phyloP scores from a whole-genome alignment of 2,113 vertebrate genomes.

The Peromyscus polionotus region DNA sequence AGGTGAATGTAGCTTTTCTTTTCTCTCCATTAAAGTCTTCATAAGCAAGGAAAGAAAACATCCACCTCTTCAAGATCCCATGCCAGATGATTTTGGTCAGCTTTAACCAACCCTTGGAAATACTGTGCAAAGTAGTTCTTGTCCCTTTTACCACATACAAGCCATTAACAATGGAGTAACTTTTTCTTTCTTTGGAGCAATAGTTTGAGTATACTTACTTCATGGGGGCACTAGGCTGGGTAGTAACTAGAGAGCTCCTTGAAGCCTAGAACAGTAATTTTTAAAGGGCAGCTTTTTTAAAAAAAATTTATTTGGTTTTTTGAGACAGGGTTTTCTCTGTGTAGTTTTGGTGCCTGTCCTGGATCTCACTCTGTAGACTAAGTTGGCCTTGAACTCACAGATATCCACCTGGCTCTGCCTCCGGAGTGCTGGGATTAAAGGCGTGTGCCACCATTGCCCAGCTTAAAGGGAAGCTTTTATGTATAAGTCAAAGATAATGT shows the following conservation, averaged over 20 bases:
- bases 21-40: slow-evolving; percentile 8
- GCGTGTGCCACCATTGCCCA: too few species aligned
- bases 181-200: not conserved
- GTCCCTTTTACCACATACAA: not conserved
- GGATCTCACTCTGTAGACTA: too few species aligned
- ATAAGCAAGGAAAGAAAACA: not conserved
- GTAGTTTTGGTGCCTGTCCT: too few species aligned
- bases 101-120: slow-evolving; percentile 32
- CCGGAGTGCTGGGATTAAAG: too few species aligned
- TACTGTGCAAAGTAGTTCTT: not conserved
- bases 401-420: too few species aligned
- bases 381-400: too few species aligned
- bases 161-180: not conserved
- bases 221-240: not conserved
- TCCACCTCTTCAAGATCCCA: not conserved
- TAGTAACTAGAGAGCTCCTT: not conserved
- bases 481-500: slow-evolving; percentile 20
- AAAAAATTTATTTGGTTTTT: too few species aligned
- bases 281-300: not conserved
- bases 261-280: not conserved
- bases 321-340: too few species aligned
- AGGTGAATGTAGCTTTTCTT: not conserved
- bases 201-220: not conserved
- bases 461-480: slow-evolving; percentile 38
- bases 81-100: slow-evolving; percentile 1